phyloP scores from a whole-genome alignment of 2,113 vertebrate genomes.

The Pteropus alecto region DNA sequence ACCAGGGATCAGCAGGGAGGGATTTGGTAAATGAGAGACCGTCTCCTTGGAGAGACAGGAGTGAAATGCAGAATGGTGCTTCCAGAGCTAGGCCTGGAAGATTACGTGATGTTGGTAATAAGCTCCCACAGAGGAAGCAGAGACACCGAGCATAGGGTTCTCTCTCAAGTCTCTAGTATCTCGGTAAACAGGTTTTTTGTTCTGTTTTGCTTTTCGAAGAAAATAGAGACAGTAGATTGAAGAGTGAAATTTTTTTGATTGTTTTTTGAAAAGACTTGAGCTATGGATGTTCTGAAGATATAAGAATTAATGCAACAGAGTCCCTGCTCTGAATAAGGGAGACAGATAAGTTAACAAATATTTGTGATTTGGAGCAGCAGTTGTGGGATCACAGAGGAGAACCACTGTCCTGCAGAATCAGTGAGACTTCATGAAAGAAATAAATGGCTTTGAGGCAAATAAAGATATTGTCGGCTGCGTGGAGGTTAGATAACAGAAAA shows the following conservation, averaged over 20 bases:
- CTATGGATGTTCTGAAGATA: neutral
- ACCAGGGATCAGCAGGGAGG: neutral
- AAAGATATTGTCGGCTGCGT: neutral
- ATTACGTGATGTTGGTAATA: neutral
- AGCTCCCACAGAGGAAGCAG: neutral
- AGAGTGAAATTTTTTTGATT: neutral
- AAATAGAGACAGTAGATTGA: neutral
- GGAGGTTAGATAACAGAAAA: neutral
- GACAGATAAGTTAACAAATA: neutral
- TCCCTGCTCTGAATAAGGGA: neutral
- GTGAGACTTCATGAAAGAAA: neutral
- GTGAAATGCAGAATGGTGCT: neutral
- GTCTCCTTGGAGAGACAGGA: neutral
- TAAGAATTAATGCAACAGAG: neutral
- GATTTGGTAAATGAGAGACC: neutral
- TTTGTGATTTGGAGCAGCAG: neutral
- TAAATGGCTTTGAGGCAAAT: neutral
- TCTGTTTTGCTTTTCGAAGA: neutral
- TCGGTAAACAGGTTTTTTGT: neutral
- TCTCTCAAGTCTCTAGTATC: neutral
- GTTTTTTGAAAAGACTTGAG: neutral
- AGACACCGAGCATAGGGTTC: neutral
- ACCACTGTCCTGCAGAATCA: neutral
- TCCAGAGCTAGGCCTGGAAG: neutral
- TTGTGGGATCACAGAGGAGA: neutral